Evolutionary conservation across 1,140 invertebrate genomes (phyloP), one percentile per base, ranked within the genome.

Genomic region (Lasaia peninsularis): DNA sequence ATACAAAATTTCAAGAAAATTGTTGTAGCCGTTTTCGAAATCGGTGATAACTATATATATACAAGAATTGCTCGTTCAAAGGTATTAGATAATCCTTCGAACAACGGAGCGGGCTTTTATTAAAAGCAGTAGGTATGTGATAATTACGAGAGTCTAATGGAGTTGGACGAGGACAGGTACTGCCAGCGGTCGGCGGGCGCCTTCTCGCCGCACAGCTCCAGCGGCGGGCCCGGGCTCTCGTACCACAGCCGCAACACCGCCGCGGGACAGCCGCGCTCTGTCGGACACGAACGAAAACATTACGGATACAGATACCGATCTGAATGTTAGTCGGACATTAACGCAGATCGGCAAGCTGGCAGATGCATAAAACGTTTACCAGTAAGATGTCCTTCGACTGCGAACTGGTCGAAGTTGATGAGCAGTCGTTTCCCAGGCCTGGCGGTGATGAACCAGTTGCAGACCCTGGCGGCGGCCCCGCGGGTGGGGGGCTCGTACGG

Each of bases 381-480:
- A 66, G 91, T 89, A 58, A 95, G 95, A 79, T 97, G 95, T 63
- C 97, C 97, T 88, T 98, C 97, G 21, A 98, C 94, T 9, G 93
- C 93, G 79, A 98, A 98, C 55, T 92, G 89, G 70, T 96, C 93
- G 84, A 98, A 98, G 87, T 96, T 94, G 71, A 98, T 91, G 73
- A 97, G 91, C 71, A 98, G 93, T 73, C 93, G 93, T 78, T 96
- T 93, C 69, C 93, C 93, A 12, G 95, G 94, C 66, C 92, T 91
- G 24, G 96, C 96, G 55, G 92, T 94, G 75, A 98, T 94, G 76
- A 95, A 97, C 96, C 96, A 98, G 89, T 98, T 97, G 88, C 97
- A 98, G 21, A 95, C 94, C 78, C 94, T 94, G 60, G 94, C 95
- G 6, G 95, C 94, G 58, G 93, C 89, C 52, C 94, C 93, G 63